Evolutionary conservation across 2,888 invertebrate genomes (phyloP).

Genomic region (Arctia plantaginis): DNA sequence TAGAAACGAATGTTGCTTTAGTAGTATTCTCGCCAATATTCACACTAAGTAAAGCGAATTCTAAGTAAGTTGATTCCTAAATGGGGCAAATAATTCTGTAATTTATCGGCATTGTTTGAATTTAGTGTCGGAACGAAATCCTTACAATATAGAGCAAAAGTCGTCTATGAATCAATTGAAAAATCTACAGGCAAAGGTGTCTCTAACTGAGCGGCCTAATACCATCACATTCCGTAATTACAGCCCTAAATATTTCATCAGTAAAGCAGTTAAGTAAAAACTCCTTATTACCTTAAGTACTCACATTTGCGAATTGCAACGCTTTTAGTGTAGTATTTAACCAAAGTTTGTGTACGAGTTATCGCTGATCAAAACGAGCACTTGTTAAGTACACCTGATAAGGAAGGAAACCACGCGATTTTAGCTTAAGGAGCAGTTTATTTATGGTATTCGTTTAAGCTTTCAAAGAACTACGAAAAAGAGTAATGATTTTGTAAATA

Average conservation of each 20-base stretch:
- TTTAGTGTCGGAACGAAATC: not conserved
- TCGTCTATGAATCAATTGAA: not conserved
- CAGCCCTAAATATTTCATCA: not conserved
- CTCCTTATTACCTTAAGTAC: slow-evolving; percentile 17
- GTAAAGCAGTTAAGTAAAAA: slow-evolving; percentile 4
- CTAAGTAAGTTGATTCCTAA: too few relatives aligned
- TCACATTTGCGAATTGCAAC: slow-evolving; percentile 31
- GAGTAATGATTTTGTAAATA: not conserved
- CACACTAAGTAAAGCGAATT: not conserved
- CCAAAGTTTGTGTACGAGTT: slow-evolving; percentile 30
- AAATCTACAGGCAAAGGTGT: not conserved
- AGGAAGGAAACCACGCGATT: slow-evolving; percentile 43
- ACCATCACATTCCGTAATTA: not conserved
- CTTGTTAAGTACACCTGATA: slow-evolving; percentile 45
- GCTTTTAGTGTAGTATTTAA: slow-evolving; percentile 27
- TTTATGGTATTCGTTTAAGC: slow-evolving; percentile 29
- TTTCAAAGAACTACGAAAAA: not conserved
- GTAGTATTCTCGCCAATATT: not conserved
- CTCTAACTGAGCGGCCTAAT: not conserved
- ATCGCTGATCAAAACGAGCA: slow-evolving; percentile 44
- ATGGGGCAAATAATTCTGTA: not conserved
- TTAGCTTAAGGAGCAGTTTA: slow-evolving; percentile 28
- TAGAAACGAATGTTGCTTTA: not conserved
- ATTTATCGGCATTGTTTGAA: not conserved
- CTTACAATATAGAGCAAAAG: not conserved